Base-by-base conservation (phyloP, 2,113 vertebrate species). In the Microcebus murinus region DNA sequence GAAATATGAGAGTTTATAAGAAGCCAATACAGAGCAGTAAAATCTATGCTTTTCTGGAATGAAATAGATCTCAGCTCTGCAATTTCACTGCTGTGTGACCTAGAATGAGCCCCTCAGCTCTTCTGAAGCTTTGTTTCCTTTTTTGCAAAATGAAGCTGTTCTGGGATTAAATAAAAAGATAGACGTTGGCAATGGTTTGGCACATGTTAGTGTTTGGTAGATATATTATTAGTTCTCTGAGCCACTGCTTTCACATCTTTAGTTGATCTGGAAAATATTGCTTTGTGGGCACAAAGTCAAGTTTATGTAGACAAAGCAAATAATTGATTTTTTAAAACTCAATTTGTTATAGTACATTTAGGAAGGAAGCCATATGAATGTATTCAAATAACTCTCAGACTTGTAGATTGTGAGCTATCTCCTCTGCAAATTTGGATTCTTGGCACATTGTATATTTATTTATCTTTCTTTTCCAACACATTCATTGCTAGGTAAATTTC, bases 391-490 rank as follows among this genome's bases (percentile, higher is more conserved):
- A 85, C 50, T 80, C 52, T 42, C 25, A 86, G n/a, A 73, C 21
- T 84, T 96, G 31, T 9, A 89, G 55, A 95, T 83, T 91, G 57
- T 50, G 70, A 52, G 14, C 31, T 89, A 34, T 83, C 15, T 86
- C 52, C 34, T 95, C 71, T 96, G 29, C 74, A 95, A 89, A 93
- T 95, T 42, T 55, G 59, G 12, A 65, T 8, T 88, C 45, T 61
- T 92, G 76, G 34, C 34, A 96, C 6, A 31, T 1, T 80, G 85
- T 8, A 68, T 48, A 87, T 34, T 71, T 42, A 91, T 36, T 71
- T 93, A n/a, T 93, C 39, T 73, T 97, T 91, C 42, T 68, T 87
- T 84, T 87, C 15, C 21, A 96, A 61, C n/a, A 76, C 52, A 91
- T 12, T 13, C 14, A 57, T 39, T 67, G 21, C 61, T 80, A 93